Evolutionary conservation across 2,888 invertebrate genomes (phyloP), one percentile per base, ranked within the genome.

Genomic region (Dioctria rufipes): DNA sequence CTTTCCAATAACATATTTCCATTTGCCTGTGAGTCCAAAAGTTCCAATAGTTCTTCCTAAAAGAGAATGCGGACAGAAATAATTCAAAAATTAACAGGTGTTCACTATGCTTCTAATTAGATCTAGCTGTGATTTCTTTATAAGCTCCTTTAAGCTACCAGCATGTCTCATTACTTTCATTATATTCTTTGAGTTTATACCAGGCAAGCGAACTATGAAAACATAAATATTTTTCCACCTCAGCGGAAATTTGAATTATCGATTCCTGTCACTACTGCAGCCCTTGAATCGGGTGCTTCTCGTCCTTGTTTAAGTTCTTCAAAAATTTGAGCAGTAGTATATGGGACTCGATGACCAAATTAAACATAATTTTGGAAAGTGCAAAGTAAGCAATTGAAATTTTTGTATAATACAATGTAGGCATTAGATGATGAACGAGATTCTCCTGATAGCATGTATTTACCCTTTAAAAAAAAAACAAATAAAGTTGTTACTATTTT

Each of bases 331-430:
- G 98, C 97, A 0, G 98, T 97, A 58, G 98, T 98, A 88, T 97
- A 96, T 0, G n/a, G 99, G 98, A 88, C 95, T 97, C 3, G 97
- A 96, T 9, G 98, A 98, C 99, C 99, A 99, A 51, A 99, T 94
- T 6, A 99, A 90, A 84, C 96, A 94, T 83, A 99, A 90, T 85
- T 94, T 93, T 1, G 99, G 98, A 89, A 99, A 98, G 88, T 98
- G 96, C 84, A 99, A 90, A 0, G 99, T 98, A n/a, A 99, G 91
- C 54, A 99, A 90, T 84, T 98, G 94, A 78, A 99, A 90, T 87
- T 96, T 96, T 83, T 96, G 94, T 85, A n/a, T n/a, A n/a, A n/a
- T n/a, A 95, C 94, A 60, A 97, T 93, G 85, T 96, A 95, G 75
- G 93, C 92, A 85, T 93, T 94, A 13, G 93, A 92, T 11, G 84